phyloP scores from a whole-genome alignment of 2,113 vertebrate genomes.

The Paralichthys olivaceus region DNA sequence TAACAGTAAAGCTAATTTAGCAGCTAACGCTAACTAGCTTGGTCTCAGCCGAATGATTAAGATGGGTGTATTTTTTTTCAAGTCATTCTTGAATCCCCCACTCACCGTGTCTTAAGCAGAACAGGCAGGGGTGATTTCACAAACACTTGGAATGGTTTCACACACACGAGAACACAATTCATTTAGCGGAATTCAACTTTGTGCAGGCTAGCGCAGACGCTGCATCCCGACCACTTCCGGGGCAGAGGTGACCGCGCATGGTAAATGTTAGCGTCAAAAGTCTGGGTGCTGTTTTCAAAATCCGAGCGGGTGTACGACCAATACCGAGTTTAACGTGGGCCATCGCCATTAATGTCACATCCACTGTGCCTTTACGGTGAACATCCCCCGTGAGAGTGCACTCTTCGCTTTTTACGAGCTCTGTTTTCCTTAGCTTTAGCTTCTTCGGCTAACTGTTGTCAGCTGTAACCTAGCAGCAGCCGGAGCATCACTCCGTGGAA shows the following conservation, averaged over 20 bases:
- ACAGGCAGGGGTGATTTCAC: background rate
- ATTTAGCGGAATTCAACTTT: slow-evolving; percentile 11
- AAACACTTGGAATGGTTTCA: background rate
- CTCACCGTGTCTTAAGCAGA: slow-evolving; percentile 44
- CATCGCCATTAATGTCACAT: background rate
- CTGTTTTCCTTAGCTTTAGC: background rate
- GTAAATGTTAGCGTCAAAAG: background rate
- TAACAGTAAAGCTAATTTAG: slow-evolving; percentile 33
- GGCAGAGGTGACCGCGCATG: slow-evolving; percentile 52
- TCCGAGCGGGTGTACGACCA: too few relatives aligned
- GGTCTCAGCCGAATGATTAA: background rate
- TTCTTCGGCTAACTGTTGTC: slow-evolving; percentile 59
- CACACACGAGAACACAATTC: background rate
- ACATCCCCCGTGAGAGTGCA: background rate
- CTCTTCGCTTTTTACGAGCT: background rate
- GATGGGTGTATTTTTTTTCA: background rate
- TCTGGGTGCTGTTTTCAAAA: background rate
- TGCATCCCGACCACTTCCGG: slow-evolving; percentile 60
- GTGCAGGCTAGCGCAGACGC: slow-evolving; percentile 7
- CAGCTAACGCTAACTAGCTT: slow-evolving; percentile 53
- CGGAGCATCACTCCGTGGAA: slow-evolving; percentile 9
- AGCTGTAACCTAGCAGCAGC: slow-evolving; percentile 75
- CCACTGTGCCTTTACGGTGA: background rate
- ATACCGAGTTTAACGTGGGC: background rate
- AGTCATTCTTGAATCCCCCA: background rate